These are phyloP conservation scores for Callionymus lyra DNA, from an alignment of 2,113 vertebrate genomes.

Conservation along the genomic window DNA sequence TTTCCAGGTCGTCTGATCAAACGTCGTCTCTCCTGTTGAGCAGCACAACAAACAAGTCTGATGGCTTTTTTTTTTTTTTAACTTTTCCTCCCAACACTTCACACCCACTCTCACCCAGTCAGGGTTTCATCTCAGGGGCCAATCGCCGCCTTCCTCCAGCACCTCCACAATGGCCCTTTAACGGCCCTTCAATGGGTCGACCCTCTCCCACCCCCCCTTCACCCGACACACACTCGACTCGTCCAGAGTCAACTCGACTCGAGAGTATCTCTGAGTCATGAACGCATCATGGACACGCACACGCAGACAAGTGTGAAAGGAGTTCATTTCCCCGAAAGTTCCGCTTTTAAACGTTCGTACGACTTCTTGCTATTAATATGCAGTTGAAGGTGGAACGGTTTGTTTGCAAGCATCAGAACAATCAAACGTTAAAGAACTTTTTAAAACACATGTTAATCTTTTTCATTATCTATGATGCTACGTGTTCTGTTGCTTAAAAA, in stretches of 20 bases:
- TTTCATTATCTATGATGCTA: no score
- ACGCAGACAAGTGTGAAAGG: no score
- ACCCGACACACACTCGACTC: slow-evolving; percentile 2
- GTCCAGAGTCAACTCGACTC: no score
- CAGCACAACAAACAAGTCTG: slow-evolving; percentile 51
- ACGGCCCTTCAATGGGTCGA: slow-evolving; percentile 52
- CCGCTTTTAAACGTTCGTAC: not conserved
- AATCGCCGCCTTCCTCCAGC: slow-evolving; percentile 47
- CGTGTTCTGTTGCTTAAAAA: no score
- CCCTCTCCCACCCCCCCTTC: slow-evolving; percentile 22
- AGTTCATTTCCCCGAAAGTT: no score
- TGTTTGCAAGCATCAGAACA: no score
- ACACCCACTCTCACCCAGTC: slow-evolving; percentile 52
- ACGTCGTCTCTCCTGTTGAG: slow-evolving; percentile 20
- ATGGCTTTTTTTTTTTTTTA: slow-evolving; percentile 62
- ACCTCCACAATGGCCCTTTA: slow-evolving; percentile 61
- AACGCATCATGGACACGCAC: slow-evolving; percentile 7
- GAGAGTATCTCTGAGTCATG: not conserved
- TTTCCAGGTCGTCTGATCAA: not conserved
- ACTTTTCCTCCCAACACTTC: slow-evolving; percentile 45
- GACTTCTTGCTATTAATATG: not conserved
- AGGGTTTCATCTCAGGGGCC: slow-evolving; percentile 41
- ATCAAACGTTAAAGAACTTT: no score
- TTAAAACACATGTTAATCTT: no score
- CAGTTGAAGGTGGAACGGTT: not conserved